Base-by-base conservation (phyloP, 37 sponge, comb jelly and placozoan species). In the Chondrilla cf. caribensis region DNA sequence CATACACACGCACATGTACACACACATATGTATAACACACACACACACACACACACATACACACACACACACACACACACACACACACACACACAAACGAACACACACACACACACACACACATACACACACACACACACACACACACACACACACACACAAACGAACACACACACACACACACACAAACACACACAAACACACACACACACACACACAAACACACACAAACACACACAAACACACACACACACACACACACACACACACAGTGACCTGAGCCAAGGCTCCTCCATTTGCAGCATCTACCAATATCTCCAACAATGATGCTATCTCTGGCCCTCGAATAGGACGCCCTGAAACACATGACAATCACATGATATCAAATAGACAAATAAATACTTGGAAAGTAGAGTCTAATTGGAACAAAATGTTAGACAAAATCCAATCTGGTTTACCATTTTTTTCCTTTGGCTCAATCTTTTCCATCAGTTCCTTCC, bases 221-320 rank as follows among this genome's bases (percentile, higher is more conserved):
- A 47, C 11, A 11, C 9, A 47, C 51, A 47, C 51, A 47, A 6
- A 47, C 51, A 47, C 51, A 47, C 51, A 47, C 51, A 47, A 6
- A 47, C 51, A 47, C 51, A 47, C 51, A 47, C 51, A 47, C 51
- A 47, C 51, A 47, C 51, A 47, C 51, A 47, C 51, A 47, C 51
- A 47, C 51, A 47, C 51, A 47, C 51, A 47, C 51, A 47, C 51
- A 47, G 78, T n/a, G 29, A 95, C 89, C 84, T 90, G 90, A 54
- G 96, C 91, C 43, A 96, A 59, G 18, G 89, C 89, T 9, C 96
- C 96, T 79, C 90, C 89, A 86, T 96, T 96, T 54, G 96, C 93
- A n/a, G 96, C 96, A 8, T 72, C 73, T 11, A 96, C 96, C 22
- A 96, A 85, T 25, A 96, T 60, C 79, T 85, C 84, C 73, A 96